A percentile compares a stretch with the other conserved stretches of the same genome.
Evolutionary conservation across 2,888 invertebrate species (phyloP).

Genomic region (Alloscopus bannaensis): DNA sequence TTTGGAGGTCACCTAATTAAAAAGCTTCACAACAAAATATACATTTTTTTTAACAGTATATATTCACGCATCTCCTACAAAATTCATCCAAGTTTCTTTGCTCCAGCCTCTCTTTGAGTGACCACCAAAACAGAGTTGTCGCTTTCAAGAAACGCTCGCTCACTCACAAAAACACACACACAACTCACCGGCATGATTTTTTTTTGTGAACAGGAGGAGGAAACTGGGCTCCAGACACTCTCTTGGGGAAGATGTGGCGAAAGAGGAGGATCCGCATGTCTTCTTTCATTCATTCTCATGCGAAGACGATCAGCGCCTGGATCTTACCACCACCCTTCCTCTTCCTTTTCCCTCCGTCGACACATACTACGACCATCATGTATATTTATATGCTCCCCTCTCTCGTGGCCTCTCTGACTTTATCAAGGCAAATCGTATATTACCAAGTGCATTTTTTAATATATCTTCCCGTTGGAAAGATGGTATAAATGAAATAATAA

Average conservation of each 20-base stretch:
- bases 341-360: constrained; percentile 32
- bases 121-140: constrained; percentile 54
- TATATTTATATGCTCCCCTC: constrained; percentile 9
- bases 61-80: too few species aligned
- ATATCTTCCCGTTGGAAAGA: too few species aligned
- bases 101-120: too few species aligned
- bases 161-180: constrained; percentile 16
- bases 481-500: not conserved
- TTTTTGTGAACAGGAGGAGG: constrained; percentile 39
- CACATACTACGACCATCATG: too few species aligned
- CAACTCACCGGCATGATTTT: constrained; percentile 53
- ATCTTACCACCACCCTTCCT: constrained; percentile 38
- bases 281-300: constrained; percentile 61
- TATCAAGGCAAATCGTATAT: constrained; percentile 11
- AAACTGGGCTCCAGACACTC: constrained; percentile 39
- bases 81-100: too few species aligned
- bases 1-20: too few species aligned
- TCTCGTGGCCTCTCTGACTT: constrained; percentile 8
- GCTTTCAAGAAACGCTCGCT: too few species aligned
- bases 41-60: too few species aligned
- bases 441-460: too few species aligned
- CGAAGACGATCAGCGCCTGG: constrained; percentile 47
- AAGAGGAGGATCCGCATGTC: constrained; percentile 62
- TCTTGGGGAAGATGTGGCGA: constrained; percentile 50
- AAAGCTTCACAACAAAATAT: too few species aligned